Evolutionary conservation across 2,888 invertebrate genomes (phyloP), one percentile per base, ranked within the genome.

Genomic region (Agrypnus murinus): DNA sequence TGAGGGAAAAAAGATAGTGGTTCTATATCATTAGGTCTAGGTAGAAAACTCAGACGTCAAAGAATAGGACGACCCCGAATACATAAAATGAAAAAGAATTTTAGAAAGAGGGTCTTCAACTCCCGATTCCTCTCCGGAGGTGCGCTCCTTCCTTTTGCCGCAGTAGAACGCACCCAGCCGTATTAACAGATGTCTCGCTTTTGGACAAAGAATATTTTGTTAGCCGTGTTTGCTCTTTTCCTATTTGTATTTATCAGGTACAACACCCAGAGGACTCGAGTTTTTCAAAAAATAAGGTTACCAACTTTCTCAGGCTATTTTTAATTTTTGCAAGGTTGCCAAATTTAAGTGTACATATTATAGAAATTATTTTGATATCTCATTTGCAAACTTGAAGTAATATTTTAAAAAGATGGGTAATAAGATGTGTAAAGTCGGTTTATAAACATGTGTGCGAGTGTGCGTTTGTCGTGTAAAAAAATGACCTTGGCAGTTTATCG

Each of bases 161-260:
- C n/a, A 9, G 15, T 32, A 31, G 58, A 62, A 60, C 36, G 48
- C 64, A 62, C 17, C 60, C 64, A 64, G 62, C 66, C 68, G 40
- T 53, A 55, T 48, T 68, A 72, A 72, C 72, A 72, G 68, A 72
- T 72, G 72, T 72, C 72, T 72, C 72, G 72, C 72, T 72, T 72
- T 65, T 31, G 68, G 64, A 72, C 72, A 72, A 72, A 72, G 72
- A 72, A 71, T 68, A 68, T 68, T 65, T 65, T 72, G 64, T 64
- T 68, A 58, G 46, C 64, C 48, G 46, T 67, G 67, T 71, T 71
- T 71, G 67, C 71, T 71, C 71, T 67, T 71, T 71, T 67, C 19
- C 63, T 45, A 15, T 62, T 36, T 25, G 25, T 25, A 25, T 25
- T 25, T 25, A 25, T 50, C 69, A 69, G 69, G 69, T 69, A 69